These are phyloP conservation scores for Pipistrellus pipistrellus DNA, from an alignment of 2,797 vertebrate species.

Conservation along the genomic window DNA sequence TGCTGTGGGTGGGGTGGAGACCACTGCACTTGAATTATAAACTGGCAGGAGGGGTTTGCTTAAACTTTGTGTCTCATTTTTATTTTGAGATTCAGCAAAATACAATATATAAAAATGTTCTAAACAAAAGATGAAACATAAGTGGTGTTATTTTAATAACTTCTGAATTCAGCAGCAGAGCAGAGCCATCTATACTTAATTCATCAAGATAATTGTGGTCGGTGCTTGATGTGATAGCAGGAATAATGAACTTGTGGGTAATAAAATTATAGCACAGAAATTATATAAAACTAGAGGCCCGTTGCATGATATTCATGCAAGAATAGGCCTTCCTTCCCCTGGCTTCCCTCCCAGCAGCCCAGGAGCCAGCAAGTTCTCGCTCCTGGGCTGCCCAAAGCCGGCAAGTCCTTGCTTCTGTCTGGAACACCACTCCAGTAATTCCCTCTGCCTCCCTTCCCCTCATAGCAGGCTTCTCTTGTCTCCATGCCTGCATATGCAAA, in stretches of 20 bases:
- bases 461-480: no score
- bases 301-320: no score
- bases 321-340: no score
- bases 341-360: no score
- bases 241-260: not conserved
- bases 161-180: not conserved
- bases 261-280: not conserved
- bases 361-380: no score
- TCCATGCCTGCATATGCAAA: no score
- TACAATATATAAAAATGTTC: not conserved
- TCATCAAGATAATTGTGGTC: not conserved
- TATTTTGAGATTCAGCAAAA: not conserved
- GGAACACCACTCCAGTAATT: no score
- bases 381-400: no score
- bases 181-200: not conserved
- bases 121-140: not conserved
- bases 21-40: not conserved
- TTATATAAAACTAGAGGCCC: not conserved
- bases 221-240: not conserved
- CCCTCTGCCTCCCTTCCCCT: no score
- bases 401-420: no score
- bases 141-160: constrained; percentile 3
- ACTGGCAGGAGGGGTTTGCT: not conserved
- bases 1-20: not conserved
- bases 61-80: not conserved